Conservation (phyloP, 2,888 invertebrate species). For the Dynastes maya region DNA sequence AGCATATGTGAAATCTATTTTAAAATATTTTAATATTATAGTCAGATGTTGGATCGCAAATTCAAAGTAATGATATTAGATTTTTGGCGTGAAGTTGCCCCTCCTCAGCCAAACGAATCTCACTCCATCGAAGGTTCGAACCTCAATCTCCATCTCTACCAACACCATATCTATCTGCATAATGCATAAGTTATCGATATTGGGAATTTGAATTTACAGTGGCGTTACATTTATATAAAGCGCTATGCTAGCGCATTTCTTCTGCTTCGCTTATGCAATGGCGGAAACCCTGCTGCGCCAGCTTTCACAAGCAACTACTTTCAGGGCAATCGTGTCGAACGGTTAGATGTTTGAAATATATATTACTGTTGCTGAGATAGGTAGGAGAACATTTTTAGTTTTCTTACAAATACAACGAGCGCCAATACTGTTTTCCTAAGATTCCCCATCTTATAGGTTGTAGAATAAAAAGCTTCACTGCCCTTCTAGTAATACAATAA, state of each 20-base stretch:
- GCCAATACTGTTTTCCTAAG: too few species aligned
- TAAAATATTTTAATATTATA: constrained; percentile 51
- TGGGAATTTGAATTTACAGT: constrained; percentile 58
- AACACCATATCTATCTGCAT: constrained; percentile 59
- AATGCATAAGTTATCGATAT: constrained; percentile 61
- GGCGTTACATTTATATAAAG: constrained; percentile 46
- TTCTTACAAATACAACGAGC: too few species aligned
- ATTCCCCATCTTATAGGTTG: too few species aligned
- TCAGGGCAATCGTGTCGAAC: not conserved
- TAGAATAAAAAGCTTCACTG: too few species aligned
- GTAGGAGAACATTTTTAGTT: not conserved
- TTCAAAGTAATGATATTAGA: constrained; percentile 49
- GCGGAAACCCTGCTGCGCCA: not conserved
- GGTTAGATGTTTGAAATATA: not conserved
- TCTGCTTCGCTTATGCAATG: constrained; percentile 19
- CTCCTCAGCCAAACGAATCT: not conserved
- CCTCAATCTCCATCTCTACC: constrained; percentile 19
- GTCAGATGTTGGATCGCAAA: constrained; percentile 48
- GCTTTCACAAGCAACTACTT: constrained; percentile 9
- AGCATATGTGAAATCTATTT: constrained; percentile 43
- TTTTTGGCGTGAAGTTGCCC: constrained; percentile 35
- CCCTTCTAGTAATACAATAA: too few species aligned
- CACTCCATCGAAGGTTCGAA: constrained; percentile 3
- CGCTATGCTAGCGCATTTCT: constrained; percentile 21
- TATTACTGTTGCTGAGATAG: not conserved